These are phyloP conservation scores for Pheosia tremula DNA, from an alignment of 2,888 invertebrate genomes.

Conservation along the genomic window DNA sequence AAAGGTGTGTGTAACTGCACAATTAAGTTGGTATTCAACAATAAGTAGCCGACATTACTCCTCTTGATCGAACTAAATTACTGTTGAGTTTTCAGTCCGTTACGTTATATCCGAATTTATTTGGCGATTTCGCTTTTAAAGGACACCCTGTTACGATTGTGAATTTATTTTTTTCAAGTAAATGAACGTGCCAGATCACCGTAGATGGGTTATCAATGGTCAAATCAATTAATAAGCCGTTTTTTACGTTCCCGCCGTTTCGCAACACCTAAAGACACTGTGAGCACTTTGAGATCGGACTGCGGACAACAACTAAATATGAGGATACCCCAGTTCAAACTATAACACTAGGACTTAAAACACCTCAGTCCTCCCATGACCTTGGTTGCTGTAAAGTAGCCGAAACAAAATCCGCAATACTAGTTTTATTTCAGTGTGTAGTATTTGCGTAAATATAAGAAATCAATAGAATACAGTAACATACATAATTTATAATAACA, in stretches of 20 bases:
- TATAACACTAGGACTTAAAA: no score
- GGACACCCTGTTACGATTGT: constrained; percentile 28
- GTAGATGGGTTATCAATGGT: constrained; percentile 4
- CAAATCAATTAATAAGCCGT: neutral
- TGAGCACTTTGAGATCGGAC: no score
- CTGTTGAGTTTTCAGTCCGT: constrained; percentile 44
- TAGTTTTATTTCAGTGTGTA: no score
- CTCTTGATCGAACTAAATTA: constrained; percentile 53
- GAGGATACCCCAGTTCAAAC: no score
- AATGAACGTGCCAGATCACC: neutral
- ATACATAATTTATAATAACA: no score
- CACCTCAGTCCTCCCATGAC: no score
- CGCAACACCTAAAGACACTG: no score
- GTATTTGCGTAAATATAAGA: no score
- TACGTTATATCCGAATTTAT: constrained; percentile 54
- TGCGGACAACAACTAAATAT: no score
- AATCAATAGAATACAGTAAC: no score
- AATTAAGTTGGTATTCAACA: constrained; percentile 29
- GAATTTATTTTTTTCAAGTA: constrained; percentile 21
- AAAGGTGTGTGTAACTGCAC: constrained; percentile 5
- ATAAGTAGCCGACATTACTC: constrained; percentile 50
- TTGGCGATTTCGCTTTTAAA: constrained; percentile 47
- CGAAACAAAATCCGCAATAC: no score
- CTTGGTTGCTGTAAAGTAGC: no score
- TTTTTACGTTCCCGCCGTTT: neutral